Evolutionary conservation across 1,140 invertebrate species (phyloP).

Genomic region (Laupala kohalensis): DNA sequence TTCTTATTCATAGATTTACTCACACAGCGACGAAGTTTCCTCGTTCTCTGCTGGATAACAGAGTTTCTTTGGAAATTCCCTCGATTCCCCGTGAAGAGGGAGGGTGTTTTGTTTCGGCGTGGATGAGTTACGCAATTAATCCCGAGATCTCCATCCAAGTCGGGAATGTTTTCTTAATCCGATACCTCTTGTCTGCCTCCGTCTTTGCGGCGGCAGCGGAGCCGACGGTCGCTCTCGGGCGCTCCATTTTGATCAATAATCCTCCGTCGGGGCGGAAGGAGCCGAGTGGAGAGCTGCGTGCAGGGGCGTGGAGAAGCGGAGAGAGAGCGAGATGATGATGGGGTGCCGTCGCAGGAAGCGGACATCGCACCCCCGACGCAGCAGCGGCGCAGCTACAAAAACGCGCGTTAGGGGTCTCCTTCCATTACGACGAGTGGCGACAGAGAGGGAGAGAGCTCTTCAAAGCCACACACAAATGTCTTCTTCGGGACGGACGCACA

Average conservation of each 20-base stretch:
- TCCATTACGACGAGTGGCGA: conserved; percentile 7
- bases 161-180: not conserved
- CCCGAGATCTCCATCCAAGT: not conserved
- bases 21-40: too few species aligned
- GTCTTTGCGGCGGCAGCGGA: too few species aligned
- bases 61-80: too few species aligned
- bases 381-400: not conserved
- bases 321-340: not conserved
- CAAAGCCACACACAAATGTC: too few species aligned
- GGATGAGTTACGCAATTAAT: not conserved
- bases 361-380: not conserved
- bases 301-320: not conserved
- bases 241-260: not conserved
- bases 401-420: conserved; percentile 1
- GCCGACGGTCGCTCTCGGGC: not conserved
- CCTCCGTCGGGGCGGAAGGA: not conserved
- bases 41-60: too few species aligned
- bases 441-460: not conserved
- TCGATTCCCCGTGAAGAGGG: too few species aligned
- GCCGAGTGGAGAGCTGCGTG: not conserved
- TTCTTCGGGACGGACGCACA: too few species aligned
- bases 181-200: not conserved
- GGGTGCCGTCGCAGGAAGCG: not conserved
- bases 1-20: too few species aligned
- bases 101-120: too few species aligned